Evolutionary conservation across 2,113 vertebrate genomes (phyloP).

Genomic region (Trinectes maculatus): DNA sequence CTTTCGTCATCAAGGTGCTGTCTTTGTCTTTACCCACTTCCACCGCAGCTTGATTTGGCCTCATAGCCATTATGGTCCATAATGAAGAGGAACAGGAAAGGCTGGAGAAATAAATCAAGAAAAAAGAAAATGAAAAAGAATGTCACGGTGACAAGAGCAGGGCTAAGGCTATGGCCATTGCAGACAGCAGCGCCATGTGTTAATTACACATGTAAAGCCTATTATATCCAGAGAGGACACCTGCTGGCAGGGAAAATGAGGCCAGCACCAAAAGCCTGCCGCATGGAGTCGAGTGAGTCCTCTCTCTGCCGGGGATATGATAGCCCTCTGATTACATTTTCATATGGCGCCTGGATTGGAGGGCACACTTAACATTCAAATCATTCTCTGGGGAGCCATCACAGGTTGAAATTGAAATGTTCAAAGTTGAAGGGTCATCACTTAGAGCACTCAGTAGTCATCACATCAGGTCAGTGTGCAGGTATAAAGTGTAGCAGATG

Average conservation of each 20-base stretch:
- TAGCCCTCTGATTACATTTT: conserved; percentile 86
- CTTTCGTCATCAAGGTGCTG: conserved; percentile 63
- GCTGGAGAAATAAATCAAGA: conserved; percentile 1
- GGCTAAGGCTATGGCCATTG: conserved; percentile 43
- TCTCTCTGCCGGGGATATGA: conserved; percentile 81
- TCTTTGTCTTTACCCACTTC: conserved; percentile 79
- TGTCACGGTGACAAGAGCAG: conserved; percentile 55
- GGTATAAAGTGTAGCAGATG: conserved; percentile 50
- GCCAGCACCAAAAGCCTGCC: conserved; percentile 83
- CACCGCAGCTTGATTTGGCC: conserved; percentile 60
- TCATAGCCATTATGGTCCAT: conserved; percentile 46
- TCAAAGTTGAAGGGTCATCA: conserved; percentile 78
- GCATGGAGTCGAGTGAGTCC: conserved; percentile 81
- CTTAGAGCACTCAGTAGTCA: conserved; percentile 75
- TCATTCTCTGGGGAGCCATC: conserved; percentile 81
- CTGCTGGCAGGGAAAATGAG: conserved; percentile 95
- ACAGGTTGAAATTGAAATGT: conserved; percentile 80
- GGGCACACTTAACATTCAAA: conserved; percentile 87
- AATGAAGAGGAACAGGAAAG: conserved; percentile 51
- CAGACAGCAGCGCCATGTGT: conserved; percentile 87
- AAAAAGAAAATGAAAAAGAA: conserved; percentile 19
- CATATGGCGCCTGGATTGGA: conserved; percentile 67
- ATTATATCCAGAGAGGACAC: conserved; percentile 93
- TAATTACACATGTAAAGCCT: conserved; percentile 95
- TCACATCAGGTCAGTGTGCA: conserved; percentile 49